Percentiles rank a stretch among this genome's conserved stretches.
These are phyloP conservation scores for Zosterops borbonicus DNA, from an alignment of 2,113 vertebrate species.

Conservation along the genomic window DNA sequence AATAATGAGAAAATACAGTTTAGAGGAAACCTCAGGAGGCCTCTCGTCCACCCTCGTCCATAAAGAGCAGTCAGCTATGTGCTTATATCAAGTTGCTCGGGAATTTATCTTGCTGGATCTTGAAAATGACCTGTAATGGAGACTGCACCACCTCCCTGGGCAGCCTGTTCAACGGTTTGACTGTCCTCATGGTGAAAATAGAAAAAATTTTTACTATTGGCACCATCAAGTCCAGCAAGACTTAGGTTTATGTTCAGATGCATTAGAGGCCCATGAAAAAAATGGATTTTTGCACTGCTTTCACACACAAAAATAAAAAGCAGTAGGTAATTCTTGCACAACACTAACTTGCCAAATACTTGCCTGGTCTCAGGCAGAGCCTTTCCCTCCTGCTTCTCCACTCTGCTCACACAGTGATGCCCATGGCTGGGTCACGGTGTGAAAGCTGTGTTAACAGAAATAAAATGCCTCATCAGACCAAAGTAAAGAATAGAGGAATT, in stretches of 20 bases:
- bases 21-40: not conserved
- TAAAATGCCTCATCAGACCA: not conserved
- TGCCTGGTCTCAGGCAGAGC: not conserved
- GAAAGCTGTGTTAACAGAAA: not conserved
- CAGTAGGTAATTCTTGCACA: not conserved
- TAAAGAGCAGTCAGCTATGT: not conserved
- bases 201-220: not conserved
- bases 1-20: not conserved
- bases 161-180: not conserved
- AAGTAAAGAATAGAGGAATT: not conserved
- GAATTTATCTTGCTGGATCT: not conserved
- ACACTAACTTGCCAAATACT: rapidly evolving
- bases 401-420: not conserved
- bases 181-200: not conserved
- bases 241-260: not conserved
- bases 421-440: rapidly evolving
- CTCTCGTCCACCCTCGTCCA: not conserved
- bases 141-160: not conserved
- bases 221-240: not conserved
- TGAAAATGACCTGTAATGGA: not conserved
- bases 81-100: rapidly evolving
- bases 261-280: not conserved
- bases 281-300: not conserved
- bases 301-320: not conserved
- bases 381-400: not conserved